phyloP scores from a whole-genome alignment of 2,113 vertebrate genomes.

The Malurus melanocephalus region DNA sequence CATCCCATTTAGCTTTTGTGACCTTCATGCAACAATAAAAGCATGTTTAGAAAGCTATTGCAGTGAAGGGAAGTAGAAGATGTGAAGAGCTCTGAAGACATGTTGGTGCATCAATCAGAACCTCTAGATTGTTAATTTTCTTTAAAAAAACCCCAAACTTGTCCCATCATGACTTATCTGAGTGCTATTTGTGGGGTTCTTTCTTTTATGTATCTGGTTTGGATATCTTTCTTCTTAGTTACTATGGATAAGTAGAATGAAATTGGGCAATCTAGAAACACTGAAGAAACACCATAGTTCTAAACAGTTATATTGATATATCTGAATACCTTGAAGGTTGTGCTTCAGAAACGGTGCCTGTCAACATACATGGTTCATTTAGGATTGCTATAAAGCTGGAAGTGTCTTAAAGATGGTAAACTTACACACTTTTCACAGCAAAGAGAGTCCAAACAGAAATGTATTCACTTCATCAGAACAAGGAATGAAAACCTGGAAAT shows the following conservation, averaged over 20 bases:
- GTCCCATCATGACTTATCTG: neutral
- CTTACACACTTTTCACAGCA: neutral
- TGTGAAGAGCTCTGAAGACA: neutral
- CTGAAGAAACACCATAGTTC: neutral
- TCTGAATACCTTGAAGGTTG: neutral
- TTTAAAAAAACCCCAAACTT: too few relatives aligned
- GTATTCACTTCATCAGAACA: neutral
- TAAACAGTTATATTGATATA: neutral
- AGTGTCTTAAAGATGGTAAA: neutral
- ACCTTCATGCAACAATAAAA: neutral
- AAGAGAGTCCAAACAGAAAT: neutral
- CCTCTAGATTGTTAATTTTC: neutral
- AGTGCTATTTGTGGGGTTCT: neutral
- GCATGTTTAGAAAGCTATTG: neutral
- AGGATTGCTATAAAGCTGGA: neutral
- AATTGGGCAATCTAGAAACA: neutral
- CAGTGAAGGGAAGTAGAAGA: neutral
- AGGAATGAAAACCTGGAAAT: neutral
- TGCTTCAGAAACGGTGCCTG: neutral
- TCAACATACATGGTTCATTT: neutral
- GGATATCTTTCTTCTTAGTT: neutral
- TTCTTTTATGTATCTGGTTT: neutral
- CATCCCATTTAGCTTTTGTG: neutral
- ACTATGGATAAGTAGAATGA: neutral
- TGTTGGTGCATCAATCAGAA: neutral